Conservation (phyloP, 2,888 invertebrate genomes). For the Eristalis arbustorum region DNA sequence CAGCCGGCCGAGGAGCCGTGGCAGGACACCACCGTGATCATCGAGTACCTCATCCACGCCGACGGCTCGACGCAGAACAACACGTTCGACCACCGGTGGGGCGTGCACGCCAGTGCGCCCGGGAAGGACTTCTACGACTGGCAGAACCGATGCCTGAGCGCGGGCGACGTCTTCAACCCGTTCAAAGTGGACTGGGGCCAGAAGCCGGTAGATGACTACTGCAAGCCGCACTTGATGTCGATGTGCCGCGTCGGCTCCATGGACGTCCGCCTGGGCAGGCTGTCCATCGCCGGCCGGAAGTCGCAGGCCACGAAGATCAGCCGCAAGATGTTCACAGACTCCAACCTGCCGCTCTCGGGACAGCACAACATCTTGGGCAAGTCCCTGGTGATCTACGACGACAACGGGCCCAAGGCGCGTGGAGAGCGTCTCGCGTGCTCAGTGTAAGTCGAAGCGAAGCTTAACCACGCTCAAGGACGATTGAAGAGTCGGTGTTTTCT, state of each 20-base stretch:
- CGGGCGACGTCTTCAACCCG: slow-evolving; percentile 90
- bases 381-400: slow-evolving; percentile 93
- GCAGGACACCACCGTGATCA: slow-evolving; percentile 91
- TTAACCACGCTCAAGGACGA: not conserved
- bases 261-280: slow-evolving; percentile 85
- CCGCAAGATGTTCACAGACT: slow-evolving; percentile 89
- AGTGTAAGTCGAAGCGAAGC: slow-evolving; percentile 82
- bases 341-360: slow-evolving; percentile 88
- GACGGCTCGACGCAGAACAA: slow-evolving; percentile 90
- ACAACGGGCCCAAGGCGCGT: slow-evolving; percentile 91
- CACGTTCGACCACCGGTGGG: slow-evolving; percentile 90
- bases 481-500: slow-evolving; percentile 26
- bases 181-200: slow-evolving; percentile 85
- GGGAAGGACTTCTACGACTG: slow-evolving; percentile 95
- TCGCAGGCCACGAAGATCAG: slow-evolving; percentile 84
- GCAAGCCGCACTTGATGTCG: slow-evolving; percentile 82
- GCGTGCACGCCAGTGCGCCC: slow-evolving; percentile 88
- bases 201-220: slow-evolving; percentile 83
- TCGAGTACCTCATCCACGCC: slow-evolving; percentile 92
- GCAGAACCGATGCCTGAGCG: slow-evolving; percentile 90
- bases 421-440: slow-evolving; percentile 95
- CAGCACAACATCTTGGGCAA: slow-evolving; percentile 86
- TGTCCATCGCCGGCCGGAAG: slow-evolving; percentile 89
- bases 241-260: slow-evolving; percentile 90
- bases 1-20: slow-evolving; percentile 90